A percentile compares a stretch with the other conserved stretches of the same genome.
phyloP scores from a whole-genome alignment of 2,888 invertebrate genomes.

The Lacanobia wlatinum region DNA sequence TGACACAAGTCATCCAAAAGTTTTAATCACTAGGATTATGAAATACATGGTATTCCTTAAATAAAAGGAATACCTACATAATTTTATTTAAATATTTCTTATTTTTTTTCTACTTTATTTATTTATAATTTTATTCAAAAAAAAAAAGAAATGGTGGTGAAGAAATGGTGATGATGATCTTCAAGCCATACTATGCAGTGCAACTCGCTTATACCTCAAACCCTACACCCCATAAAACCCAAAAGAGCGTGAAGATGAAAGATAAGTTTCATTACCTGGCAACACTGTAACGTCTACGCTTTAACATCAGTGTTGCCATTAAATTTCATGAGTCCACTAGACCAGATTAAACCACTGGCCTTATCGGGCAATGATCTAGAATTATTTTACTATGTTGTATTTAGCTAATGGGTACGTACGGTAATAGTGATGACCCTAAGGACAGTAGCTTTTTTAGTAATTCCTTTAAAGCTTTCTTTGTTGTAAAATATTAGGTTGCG shows the following conservation, averaged over 20 bases:
- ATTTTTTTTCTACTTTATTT: too few species aligned
- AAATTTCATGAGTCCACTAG: slow-evolving; percentile 54
- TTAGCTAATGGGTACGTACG: slow-evolving; percentile 40
- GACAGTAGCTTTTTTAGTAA: slow-evolving; percentile 28
- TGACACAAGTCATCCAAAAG: too few species aligned
- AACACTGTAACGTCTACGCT: slow-evolving; percentile 55
- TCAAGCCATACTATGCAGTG: background rate
- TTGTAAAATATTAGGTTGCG: background rate
- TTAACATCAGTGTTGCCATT: slow-evolving; percentile 50
- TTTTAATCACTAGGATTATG: background rate
- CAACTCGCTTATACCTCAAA: slow-evolving; percentile 5
- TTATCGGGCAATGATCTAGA: slow-evolving; percentile 46
- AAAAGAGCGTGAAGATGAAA: slow-evolving; percentile 56
- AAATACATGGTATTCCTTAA: background rate
- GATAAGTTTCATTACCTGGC: slow-evolving; percentile 60
- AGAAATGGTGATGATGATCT: background rate
- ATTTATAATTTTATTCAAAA: too few species aligned
- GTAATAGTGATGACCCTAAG: background rate
- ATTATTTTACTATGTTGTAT: slow-evolving; percentile 44
- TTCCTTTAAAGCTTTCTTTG: slow-evolving; percentile 10
- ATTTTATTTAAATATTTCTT: too few species aligned
- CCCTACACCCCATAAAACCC: slow-evolving; percentile 39
- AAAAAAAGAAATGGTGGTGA: too few species aligned
- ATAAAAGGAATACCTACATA: background rate
- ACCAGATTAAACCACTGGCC: slow-evolving; percentile 48